Evolutionary conservation across 2,888 invertebrate genomes (phyloP), one percentile per base, ranked within the genome.

Genomic region (Opisthograptis luteolata): DNA sequence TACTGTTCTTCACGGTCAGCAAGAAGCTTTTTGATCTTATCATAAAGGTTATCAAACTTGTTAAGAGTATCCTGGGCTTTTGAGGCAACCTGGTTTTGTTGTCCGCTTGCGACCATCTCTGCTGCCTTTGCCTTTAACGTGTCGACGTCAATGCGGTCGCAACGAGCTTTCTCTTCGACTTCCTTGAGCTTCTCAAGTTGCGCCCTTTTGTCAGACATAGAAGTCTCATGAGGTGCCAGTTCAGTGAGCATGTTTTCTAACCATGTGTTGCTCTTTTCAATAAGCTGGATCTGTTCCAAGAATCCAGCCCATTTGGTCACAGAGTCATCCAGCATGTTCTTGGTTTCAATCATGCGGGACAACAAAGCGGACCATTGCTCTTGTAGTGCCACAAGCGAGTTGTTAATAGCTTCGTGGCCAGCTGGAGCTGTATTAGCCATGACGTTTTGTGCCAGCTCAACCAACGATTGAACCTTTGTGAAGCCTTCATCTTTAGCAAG

Each of bases 401-500:
- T 94, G 65, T 98, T 97, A 41, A 99, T 97, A 17, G 94, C 92
- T 61, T 95, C 95, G 63, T 98, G 97, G 0, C 98, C 98, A 22
- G 93, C 90, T 0, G 96, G 95, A 0, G 98, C 96, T 0, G 98
- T 98, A 71, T 97, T 98, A 0, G 96, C 96, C 68, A 98, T 88
- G 0, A 98, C 96, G 62, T 94, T 94, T 83, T 99, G 98, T 0
- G 97, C 98, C 62, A 96, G 84, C 70, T 98, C 98, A n/a, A 98
- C 95, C 28, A 97, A 93, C 37, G 94, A 93, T 73, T 98, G 97
- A 19, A 98, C 95, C 80, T 96, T 96, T 0, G 94, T 93, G 66
- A 97, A 97, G 2, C 98, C 98, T 87, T 97, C 97, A 66, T 99
- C 98, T 83, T 98, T 98, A 54, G 95, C 94, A n/a, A 98, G 85